Evolutionary conservation across 2,113 vertebrate genomes (phyloP).

Genomic region (Tamias sibiricus): DNA sequence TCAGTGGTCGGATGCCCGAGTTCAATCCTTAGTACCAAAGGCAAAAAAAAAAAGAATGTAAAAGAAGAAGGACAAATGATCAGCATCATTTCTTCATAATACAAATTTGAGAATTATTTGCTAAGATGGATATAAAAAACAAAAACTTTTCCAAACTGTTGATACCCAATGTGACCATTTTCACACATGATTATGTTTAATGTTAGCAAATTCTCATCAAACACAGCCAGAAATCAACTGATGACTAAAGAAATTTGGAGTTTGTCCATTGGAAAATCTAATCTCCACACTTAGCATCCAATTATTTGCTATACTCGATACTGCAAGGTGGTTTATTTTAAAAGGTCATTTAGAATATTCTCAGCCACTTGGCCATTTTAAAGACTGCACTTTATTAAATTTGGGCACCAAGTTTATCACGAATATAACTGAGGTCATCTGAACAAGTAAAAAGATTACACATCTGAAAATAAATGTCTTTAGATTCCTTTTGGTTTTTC

Average conservation of each 20-base stretch:
- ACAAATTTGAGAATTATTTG: constrained; percentile 27
- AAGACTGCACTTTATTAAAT: constrained; percentile 63
- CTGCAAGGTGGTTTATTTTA: constrained; percentile 42
- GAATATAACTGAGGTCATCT: constrained; percentile 26
- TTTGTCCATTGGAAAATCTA: constrained; percentile 38
- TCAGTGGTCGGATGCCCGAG: too few species aligned
- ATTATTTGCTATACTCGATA: constrained; percentile 50
- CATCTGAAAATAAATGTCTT: constrained; percentile 48
- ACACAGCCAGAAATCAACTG: constrained; percentile 51
- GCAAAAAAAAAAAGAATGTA: not conserved
- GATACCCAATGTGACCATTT: constrained; percentile 11
- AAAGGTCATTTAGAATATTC: constrained; percentile 63
- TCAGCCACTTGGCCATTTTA: constrained; percentile 59
- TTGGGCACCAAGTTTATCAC: constrained; percentile 14
- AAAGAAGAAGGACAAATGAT: not conserved
- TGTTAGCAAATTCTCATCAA: constrained; percentile 52
- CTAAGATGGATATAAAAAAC: not conserved
- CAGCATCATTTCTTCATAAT: constrained; percentile 22
- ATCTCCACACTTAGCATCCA: constrained; percentile 17
- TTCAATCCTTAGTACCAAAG: too few species aligned
- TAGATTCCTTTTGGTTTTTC: not conserved
- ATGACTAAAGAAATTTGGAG: constrained; percentile 38
- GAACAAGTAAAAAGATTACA: constrained; percentile 33
- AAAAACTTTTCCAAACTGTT: not conserved
- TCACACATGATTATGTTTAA: constrained; percentile 16